Base-by-base conservation (phyloP, 2,113 vertebrate genomes). In the Strigops habroptila region DNA sequence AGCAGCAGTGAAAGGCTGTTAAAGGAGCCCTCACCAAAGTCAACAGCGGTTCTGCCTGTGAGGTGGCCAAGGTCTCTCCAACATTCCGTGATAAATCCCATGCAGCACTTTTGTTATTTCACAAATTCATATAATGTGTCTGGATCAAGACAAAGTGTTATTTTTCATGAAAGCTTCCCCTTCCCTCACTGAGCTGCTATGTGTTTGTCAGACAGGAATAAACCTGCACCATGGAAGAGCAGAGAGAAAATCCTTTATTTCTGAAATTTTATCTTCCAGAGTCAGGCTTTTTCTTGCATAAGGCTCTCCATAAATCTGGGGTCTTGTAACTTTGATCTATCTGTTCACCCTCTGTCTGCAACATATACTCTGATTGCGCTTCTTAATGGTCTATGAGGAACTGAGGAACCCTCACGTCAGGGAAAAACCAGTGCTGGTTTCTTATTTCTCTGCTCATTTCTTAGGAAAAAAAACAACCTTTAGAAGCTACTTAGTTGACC, bases 101-200 rank as follows among this genome's bases (percentile, higher is more conserved):
- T 23, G 57, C 75, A 78, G 15, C 51, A 3, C 44, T 64, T 88
- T 10, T 3, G 35, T 25, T 73, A 41, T 69, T 69, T 86, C 59
- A 74, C 53, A 33, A 89, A 90, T 76, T 80, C 88, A 48, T 48
- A 49, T 37, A 12, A 77, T 74, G 28, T 53, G 28, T 39, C 70
- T 73, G 46, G 79, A 79, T 73, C 41, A 64, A 91, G 77, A 46
- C 14, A 60, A 76, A 86, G 28, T 1, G 0, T 10, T 79, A 15
- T 57, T 88, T 77, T 77, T 83, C 46, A 25, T 77, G 46, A 7
- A 79, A 92, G 53, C 80, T 76, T 41, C 63, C 79, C 17, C 15
- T 44, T 19, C 4, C 0, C 0, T 64, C 55, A n/a, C 16, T 62
- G 35, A 10, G 5, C 44, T 3, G 7, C 59, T 65, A 48, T 0